Evolutionary conservation across 2,888 invertebrate genomes (phyloP).

Genomic region (Spodoptera picta): DNA sequence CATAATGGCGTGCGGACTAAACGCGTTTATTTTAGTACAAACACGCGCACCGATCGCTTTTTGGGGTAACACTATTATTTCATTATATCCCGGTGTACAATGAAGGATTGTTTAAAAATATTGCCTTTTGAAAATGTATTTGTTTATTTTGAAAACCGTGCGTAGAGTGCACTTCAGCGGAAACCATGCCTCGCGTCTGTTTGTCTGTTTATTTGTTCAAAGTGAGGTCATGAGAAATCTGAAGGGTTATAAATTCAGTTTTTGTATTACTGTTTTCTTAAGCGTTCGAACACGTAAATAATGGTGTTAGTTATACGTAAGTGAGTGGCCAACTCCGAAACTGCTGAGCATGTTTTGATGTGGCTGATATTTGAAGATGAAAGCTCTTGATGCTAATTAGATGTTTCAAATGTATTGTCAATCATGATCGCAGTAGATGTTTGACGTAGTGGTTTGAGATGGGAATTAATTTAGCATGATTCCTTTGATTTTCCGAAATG

Average conservation of each 20-base stretch:
- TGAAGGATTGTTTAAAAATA: constrained; percentile 60
- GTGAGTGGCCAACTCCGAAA: constrained; percentile 38
- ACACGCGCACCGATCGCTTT: constrained; percentile 40
- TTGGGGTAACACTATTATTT: constrained; percentile 62
- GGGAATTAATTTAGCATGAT: too few relatives aligned
- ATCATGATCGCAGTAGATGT: too few relatives aligned
- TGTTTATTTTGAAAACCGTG: constrained; percentile 82
- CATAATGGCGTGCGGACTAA: constrained; percentile 71
- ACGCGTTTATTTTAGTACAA: constrained; percentile 71
- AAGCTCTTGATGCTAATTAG: constrained; percentile 13
- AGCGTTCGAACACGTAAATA: constrained; percentile 42
- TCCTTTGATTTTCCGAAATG: too few relatives aligned
- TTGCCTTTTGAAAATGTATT: constrained; percentile 70
- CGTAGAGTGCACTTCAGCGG: constrained; percentile 76
- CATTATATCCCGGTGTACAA: constrained; percentile 46
- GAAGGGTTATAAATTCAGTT: constrained; percentile 71
- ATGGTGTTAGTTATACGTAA: constrained; percentile 46
- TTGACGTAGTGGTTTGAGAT: too few relatives aligned
- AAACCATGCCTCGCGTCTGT: constrained; percentile 72
- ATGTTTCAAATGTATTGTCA: neutral
- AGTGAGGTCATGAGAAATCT: constrained; percentile 67
- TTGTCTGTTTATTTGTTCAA: constrained; percentile 70
- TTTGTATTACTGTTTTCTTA: constrained; percentile 54
- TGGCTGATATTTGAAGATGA: constrained; percentile 22
- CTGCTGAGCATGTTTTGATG: constrained; percentile 39